A percentile compares a stretch with the other conserved stretches of the same genome.
phyloP scores from a whole-genome alignment of 92 coral and sea anemone genomes.

The Plumapathes pennacea region DNA sequence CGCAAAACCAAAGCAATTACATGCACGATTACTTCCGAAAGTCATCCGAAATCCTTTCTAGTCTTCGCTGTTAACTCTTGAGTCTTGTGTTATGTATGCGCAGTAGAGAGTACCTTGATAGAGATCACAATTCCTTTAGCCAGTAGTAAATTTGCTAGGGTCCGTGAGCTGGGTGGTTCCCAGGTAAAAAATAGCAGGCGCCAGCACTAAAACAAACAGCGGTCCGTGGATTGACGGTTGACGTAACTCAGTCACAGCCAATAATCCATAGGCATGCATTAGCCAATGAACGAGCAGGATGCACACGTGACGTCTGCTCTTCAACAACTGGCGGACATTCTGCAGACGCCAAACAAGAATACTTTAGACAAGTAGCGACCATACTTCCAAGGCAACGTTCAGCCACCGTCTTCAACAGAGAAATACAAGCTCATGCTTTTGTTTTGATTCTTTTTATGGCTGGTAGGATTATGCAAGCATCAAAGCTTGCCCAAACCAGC shows the following conservation, averaged over 20 bases:
- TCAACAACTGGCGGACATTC: conserved; percentile 67
- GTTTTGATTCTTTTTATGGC: too few relatives aligned
- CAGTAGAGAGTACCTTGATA: too few relatives aligned
- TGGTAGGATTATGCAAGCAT: neutral
- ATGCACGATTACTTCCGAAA: too few relatives aligned
- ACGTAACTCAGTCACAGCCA: conserved; percentile 80
- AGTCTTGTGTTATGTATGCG: too few relatives aligned
- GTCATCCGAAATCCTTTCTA: too few relatives aligned
- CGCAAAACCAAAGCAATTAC: too few relatives aligned
- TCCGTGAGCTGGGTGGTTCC: conserved; percentile 81
- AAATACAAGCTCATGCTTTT: too few relatives aligned
- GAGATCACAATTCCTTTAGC: too few relatives aligned
- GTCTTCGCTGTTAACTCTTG: too few relatives aligned
- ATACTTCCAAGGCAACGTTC: neutral
- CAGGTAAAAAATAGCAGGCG: conserved; percentile 82
- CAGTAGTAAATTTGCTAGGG: conserved; percentile 84
- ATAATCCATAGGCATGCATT: conserved; percentile 83
- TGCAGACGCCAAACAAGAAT: conserved; percentile 15
- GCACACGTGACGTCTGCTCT: conserved; percentile 72
- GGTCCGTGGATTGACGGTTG: conserved; percentile 82
- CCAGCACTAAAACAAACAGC: conserved; percentile 71
- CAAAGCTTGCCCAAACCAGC: too few relatives aligned
- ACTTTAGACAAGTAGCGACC: neutral
- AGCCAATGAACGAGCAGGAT: conserved; percentile 86
- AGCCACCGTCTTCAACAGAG: neutral